Evolutionary conservation across 2,797 vertebrate genomes (phyloP), one percentile per base, ranked within the genome.

Genomic region (Halcyon badia): DNA sequence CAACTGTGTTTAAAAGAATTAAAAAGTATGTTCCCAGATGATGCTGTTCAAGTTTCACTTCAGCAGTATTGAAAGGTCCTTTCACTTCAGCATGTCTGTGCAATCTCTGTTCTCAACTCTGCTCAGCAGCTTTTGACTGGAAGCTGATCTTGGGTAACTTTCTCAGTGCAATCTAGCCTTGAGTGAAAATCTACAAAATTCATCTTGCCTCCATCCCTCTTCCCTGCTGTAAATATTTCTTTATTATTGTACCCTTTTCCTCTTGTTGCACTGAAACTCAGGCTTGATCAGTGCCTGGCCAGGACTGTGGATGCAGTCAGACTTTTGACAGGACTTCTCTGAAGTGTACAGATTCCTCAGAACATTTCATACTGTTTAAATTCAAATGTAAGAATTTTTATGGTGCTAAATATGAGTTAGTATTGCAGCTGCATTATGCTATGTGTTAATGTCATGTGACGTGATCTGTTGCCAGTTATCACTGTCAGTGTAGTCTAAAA

Each of bases 201-300:
- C 5, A 0, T 31, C 42, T 42, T 35, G 2, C 24, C 3, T 48
- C 28, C 10, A 60, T 2, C 0, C 6, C 5, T 15, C 16, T 9
- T 7, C 1, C 0, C 7, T 6, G 2, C 2, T 41, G 31, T 5
- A 49, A 78, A 25, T 48, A 41, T 35, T 46, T 89, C 0, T 33
- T 75, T 73, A 64, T 22, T 26, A 33, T 30, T 65, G 12, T 16
- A 57, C 3, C 1, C 1, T 58, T 69, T 93, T 41, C 22, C 39
- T 79, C 20, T 15, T 62, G 6, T 30, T 78, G 9, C 3, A 3
- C 9, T 26, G n/a, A 56, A 93, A 41, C 3, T 28, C 3, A 2
- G 9, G 7, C 5, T 11, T 60, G 5, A 54, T 80, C 20, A 70
- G 18, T 28, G 13, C 6, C 20, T 35, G 21, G 2, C 11, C 9